Evolutionary conservation across 2,113 vertebrate genomes (phyloP), one percentile per base, ranked within the genome.

Genomic region (Oreocharis arfaki): DNA sequence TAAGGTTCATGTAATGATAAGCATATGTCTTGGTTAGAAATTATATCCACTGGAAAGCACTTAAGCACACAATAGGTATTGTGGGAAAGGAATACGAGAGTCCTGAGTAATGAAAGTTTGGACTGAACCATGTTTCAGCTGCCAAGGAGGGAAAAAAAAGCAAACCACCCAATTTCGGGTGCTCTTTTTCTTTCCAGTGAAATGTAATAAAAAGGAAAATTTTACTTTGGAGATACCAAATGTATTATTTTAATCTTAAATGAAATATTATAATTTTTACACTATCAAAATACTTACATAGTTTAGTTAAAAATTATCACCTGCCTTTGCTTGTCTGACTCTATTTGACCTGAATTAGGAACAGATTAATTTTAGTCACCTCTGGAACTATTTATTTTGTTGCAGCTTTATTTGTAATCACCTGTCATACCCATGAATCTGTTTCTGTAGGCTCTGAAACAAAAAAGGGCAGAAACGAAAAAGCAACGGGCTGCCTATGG

Each of bases 51-150:
- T 74, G 33, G 4, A 21, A 84, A 74, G 8, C 63, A 46, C 19
- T 65, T 50, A 50, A 0, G 1, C 0, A 2, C 11, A 53, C 21
- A 49, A 35, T 19, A 76, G 6, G 5, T 79, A 37, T 21, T 65
- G 12, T 27, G 32, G 7, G 20, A 63, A 93, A 74, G 13, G 20
- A 63, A 23, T 64, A 41, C 30, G 27, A 60, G 80, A 84, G 2
- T 27, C 24, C 30, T 32, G 4, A 60, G 14, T 59, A 84, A 76
- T 57, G 13, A 32, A 80, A 91, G 21, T 49, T 68, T 71, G 44
- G 33, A 77, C 13, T 47, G 37, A 84, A 42, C 20, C 35, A 12
- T 13, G 5, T 42, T 84, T 84, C 42, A 63, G 30, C 7, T 87
- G 17, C 21, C 19, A 67, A 85, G 8, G 18, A 35, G 22, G 16